These are phyloP conservation scores for Drosophila tanythrix DNA, from an alignment of 2,888 invertebrate species.

Conservation along the genomic window DNA sequence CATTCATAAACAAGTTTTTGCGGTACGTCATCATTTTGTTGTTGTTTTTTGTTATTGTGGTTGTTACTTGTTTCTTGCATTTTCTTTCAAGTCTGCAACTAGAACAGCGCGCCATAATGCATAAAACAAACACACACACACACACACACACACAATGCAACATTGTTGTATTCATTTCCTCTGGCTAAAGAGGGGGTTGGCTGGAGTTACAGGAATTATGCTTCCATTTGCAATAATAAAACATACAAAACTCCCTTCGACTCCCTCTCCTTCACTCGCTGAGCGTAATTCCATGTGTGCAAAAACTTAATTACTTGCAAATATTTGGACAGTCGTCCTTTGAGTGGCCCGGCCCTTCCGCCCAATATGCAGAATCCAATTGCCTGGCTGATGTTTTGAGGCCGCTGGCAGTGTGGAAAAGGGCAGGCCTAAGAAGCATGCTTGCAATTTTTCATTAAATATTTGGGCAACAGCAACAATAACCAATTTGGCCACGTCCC, in stretches of 20 bases:
- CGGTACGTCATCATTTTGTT: slow-evolving; percentile 59
- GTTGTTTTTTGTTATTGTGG: slow-evolving; percentile 22
- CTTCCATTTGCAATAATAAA: slow-evolving; percentile 43
- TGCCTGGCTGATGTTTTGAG: background rate
- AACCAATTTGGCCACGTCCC: slow-evolving; percentile 72
- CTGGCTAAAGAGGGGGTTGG: background rate
- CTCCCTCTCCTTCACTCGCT: background rate
- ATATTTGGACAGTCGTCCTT: slow-evolving; percentile 59
- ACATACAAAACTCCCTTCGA: slow-evolving; percentile 3
- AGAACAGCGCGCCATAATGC: slow-evolving; percentile 53
- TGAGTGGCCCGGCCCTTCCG: slow-evolving; percentile 27
- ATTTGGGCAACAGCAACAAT: slow-evolving; percentile 29
- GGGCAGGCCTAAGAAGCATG: slow-evolving; percentile 19
- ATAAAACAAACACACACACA: slow-evolving; percentile 32
- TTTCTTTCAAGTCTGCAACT: slow-evolving; percentile 54
- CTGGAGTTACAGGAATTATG: slow-evolving; percentile 30
- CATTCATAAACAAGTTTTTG: slow-evolving; percentile 75
- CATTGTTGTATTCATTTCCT: slow-evolving; percentile 40
- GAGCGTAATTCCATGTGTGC: slow-evolving; percentile 30
- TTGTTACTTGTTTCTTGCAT: slow-evolving; percentile 27
- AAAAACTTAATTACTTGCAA: slow-evolving; percentile 70
- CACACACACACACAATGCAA: slow-evolving; percentile 27
- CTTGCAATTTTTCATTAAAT: slow-evolving; percentile 38
- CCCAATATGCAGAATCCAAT: slow-evolving; percentile 20
- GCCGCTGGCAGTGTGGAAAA: background rate